Evolutionary conservation across 1,140 invertebrate genomes (phyloP).

Genomic region (Cherax destructor): DNA sequence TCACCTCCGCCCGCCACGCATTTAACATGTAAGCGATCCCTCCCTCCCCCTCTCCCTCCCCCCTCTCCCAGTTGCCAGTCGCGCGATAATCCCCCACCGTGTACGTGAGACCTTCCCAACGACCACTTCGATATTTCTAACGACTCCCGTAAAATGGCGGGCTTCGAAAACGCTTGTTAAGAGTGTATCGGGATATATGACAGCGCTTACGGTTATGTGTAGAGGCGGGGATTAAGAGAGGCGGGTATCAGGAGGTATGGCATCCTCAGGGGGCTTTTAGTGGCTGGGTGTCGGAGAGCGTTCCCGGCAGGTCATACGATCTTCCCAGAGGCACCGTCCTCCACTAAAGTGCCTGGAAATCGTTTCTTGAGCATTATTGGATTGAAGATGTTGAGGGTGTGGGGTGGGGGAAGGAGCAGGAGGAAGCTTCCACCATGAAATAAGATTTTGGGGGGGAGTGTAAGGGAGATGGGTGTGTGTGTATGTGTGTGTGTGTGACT

Average conservation of each 20-base stretch:
- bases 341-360: conserved; percentile 67
- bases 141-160: background rate
- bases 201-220: background rate
- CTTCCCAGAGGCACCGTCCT: conserved; percentile 65
- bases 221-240: background rate
- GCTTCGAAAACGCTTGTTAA: conserved; percentile 13
- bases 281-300: conserved; percentile 42
- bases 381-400: conserved; percentile 65
- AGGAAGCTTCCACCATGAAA: conserved; percentile 1
- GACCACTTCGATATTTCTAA: background rate
- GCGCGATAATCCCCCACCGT: conserved; percentile 45
- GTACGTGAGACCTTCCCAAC: conserved; percentile 1
- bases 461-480: background rate
- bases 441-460: background rate
- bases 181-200: conserved; percentile 26
- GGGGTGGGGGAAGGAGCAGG: background rate
- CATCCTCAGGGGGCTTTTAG: conserved; percentile 40
- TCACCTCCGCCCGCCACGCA: conserved; percentile 61
- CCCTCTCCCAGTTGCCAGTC: background rate
- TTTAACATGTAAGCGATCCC: conserved; percentile 69
- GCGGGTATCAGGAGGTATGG: conserved; percentile 25
- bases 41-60: conserved; percentile 15
- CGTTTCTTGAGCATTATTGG: conserved; percentile 69
- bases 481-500: background rate
- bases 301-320: conserved; percentile 65